phyloP scores from a whole-genome alignment of 2,113 vertebrate species.

The Corapipo altera region DNA sequence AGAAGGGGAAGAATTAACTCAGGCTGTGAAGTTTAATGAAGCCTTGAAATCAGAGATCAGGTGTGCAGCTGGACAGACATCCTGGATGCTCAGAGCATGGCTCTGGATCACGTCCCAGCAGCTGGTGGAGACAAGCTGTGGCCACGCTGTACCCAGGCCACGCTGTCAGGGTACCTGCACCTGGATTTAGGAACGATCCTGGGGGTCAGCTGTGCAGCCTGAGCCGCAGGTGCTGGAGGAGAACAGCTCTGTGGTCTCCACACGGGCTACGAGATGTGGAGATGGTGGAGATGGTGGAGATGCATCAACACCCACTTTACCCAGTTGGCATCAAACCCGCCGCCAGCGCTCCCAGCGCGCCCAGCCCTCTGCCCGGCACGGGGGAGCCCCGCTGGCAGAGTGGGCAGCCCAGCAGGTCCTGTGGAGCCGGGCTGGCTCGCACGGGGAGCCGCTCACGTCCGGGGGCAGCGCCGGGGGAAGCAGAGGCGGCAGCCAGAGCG shows the following conservation, averaged over 20 bases:
- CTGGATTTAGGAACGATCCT: background rate
- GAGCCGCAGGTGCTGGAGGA: background rate
- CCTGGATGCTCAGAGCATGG: background rate
- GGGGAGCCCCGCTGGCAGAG: accelerated
- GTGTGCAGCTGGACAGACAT: background rate
- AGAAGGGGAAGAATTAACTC: background rate
- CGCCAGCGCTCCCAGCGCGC: accelerated
- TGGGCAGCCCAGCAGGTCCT: background rate
- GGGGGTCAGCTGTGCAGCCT: background rate
- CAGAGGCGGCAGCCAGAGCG: background rate
- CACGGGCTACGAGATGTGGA: background rate
- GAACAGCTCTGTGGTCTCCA: background rate
- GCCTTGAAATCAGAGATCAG: background rate
- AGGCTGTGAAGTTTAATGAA: background rate
- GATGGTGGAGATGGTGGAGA: accelerated
- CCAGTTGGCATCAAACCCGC: accelerated
- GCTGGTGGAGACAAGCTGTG: background rate
- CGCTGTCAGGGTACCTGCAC: accelerated
- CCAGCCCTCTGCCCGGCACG: background rate
- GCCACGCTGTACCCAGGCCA: accelerated
- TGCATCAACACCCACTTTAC: background rate
- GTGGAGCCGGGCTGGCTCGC: accelerated
- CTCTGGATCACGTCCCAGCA: background rate
- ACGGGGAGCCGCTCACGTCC: accelerated
- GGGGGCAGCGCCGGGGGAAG: background rate